Evolutionary conservation across 1,140 invertebrate species (phyloP), one percentile per base, ranked within the genome.

Genomic region (Atta cephalotes): DNA sequence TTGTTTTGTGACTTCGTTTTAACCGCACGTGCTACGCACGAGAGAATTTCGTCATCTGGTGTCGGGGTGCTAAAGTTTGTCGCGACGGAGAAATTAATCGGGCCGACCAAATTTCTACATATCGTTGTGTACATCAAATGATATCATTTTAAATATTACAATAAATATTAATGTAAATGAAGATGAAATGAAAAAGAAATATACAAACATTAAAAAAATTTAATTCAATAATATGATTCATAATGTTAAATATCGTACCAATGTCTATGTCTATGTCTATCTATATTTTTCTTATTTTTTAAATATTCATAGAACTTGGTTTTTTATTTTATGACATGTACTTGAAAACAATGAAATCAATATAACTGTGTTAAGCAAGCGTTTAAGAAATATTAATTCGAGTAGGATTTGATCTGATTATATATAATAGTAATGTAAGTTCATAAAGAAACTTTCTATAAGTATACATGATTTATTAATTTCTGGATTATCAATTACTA

Each of bases 11-110:
- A 91, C 82, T 90, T 87, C 71, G 87, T 85, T 91, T 86, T 87
- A 91, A 91, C 90, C 87, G 87, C 89, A 91, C 91, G 91, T 91
- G 89, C 87, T 90, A 88, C 76, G 86, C 78, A 82, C 78, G 49
- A 71, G 84, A 87, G 87, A 90, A 93, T 93, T 93, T 93, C 93
- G 92, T 94, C 93, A 94, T 94, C 93, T 93, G 93, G 93, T 77
- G 86, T 90, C 92, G 90, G 90, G 92, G 92, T 93, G 92, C 77
- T 86, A 81, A 62, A 51, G 85, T 90, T 89, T 77, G 70, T 79
- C 89, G 85, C 70, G 70, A 78, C 79, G 9, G 62, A 82, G n/a
- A 7, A 62, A 68, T 71, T 56, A 58, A 79, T 39, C 25, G 77
- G 84, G 58, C 63, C 45, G 0, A 53, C 28, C 25, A 10, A 68